Conservation (phyloP, 2,888 invertebrate genomes). For the Pinctada fucata region DNA sequence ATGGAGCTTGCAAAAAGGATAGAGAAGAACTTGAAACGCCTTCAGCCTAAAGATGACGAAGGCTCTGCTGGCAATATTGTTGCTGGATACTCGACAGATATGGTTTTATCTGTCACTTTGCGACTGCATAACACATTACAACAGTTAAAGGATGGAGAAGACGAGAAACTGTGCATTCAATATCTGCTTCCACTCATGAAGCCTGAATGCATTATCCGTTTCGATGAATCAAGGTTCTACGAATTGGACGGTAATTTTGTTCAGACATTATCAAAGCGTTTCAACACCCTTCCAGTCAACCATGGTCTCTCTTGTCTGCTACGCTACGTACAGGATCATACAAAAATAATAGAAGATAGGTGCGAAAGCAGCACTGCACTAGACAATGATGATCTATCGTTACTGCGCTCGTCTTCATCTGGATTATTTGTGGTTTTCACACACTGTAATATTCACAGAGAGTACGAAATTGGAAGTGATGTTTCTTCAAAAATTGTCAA, state of each 20-base stretch:
- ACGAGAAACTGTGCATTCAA: not conserved
- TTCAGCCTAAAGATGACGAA: slow-evolving; percentile 1
- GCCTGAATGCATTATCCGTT: not conserved
- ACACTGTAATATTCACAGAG: not conserved
- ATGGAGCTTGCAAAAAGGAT: slow-evolving; percentile 28
- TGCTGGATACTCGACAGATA: slow-evolving; percentile 49
- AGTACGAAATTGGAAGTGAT: not conserved
- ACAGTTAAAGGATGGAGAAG: not conserved
- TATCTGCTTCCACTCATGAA: not conserved
- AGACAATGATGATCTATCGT: not conserved
- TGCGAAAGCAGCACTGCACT: not conserved
- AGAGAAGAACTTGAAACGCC: slow-evolving; percentile 26
- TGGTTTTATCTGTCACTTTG: slow-evolving; percentile 50
- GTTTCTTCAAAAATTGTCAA: not conserved
- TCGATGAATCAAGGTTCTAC: not conserved
- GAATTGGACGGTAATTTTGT: not conserved
- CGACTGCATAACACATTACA: slow-evolving; percentile 23
- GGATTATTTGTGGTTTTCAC: not conserved
- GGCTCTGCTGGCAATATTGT: slow-evolving; percentile 25
- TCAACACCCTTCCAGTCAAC: not conserved
- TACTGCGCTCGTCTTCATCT: not conserved
- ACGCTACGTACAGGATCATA: not conserved
- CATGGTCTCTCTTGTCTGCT: not conserved
- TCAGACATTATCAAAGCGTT: not conserved
- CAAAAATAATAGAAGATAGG: not conserved